Conservation (phyloP, 2,888 invertebrate species). For the Alsophila aescularia region DNA sequence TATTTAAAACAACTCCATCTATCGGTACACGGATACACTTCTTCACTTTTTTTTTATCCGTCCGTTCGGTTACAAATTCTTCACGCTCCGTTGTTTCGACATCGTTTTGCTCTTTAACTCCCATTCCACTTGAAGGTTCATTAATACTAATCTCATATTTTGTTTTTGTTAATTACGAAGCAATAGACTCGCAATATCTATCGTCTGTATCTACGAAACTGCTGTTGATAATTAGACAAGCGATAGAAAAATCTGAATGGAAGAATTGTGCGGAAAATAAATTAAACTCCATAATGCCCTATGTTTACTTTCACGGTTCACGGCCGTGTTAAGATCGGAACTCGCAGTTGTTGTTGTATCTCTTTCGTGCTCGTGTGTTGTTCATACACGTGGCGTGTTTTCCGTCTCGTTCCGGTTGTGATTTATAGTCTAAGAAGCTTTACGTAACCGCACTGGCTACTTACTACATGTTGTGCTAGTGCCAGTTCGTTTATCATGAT, state of each 20-base stretch:
- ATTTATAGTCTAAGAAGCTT: constrained; percentile 69
- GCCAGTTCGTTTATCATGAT: constrained; percentile 68
- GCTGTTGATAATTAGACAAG: constrained; percentile 14
- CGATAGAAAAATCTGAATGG: constrained; percentile 42
- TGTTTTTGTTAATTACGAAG: constrained; percentile 37
- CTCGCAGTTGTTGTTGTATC: constrained; percentile 41
- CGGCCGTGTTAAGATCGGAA: constrained; percentile 56
- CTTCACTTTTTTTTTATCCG: constrained; percentile 28
- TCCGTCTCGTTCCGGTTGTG: constrained; percentile 60
- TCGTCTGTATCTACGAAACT: constrained; percentile 21
- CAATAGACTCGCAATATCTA: constrained; percentile 27
- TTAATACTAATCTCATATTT: constrained; percentile 32
- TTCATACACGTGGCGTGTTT: constrained; percentile 30
- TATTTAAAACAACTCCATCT: constrained; percentile 46
- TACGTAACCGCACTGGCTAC: constrained; percentile 67
- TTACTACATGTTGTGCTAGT: constrained; percentile 62
- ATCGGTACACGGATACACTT: constrained; percentile 38
- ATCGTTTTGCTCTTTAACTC: constrained; percentile 35
- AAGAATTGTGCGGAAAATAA: constrained; percentile 52
- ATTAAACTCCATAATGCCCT: constrained; percentile 55
- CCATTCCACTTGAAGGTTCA: constrained; percentile 30
- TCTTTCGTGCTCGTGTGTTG: constrained; percentile 38
- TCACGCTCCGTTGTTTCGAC: constrained; percentile 33
- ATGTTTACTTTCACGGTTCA: constrained; percentile 74
- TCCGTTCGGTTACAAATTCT: constrained; percentile 29